phyloP scores from a whole-genome alignment of 2,797 vertebrate genomes.

The Peromyscus attwateri region DNA sequence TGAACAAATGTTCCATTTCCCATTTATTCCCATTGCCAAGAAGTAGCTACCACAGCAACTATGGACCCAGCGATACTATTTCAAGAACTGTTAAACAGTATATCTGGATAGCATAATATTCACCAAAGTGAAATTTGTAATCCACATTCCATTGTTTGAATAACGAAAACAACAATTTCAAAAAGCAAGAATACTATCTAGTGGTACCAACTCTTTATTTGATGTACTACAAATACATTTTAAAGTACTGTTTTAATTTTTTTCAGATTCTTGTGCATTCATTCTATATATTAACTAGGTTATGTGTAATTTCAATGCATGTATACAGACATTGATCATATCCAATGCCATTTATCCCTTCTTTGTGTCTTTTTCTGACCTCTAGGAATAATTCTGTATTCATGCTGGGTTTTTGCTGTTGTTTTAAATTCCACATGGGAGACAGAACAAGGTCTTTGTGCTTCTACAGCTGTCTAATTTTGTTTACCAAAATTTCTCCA shows the following conservation, averaged over 20 bases:
- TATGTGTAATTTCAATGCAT: not conserved
- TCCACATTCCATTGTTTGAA: not conserved
- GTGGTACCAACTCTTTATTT: not conserved
- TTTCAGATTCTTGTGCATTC: not conserved
- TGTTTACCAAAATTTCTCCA: not conserved
- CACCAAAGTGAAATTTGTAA: not conserved
- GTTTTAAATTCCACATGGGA: not conserved
- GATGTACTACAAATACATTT: not conserved
- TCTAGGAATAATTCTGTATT: not conserved
- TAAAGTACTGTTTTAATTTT: not conserved
- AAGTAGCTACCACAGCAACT: constrained; percentile 15
- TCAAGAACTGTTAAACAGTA: constrained; percentile 50
- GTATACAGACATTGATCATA: not conserved
- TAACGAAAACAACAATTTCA: not conserved
- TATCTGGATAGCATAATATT: not conserved
- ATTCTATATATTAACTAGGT: not conserved
- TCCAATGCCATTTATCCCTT: too few relatives aligned
- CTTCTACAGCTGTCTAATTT: not conserved
- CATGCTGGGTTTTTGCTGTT: too few relatives aligned
- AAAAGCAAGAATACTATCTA: not conserved
- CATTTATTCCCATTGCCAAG: constrained; percentile 68
- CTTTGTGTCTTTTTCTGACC: not conserved
- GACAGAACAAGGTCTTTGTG: not conserved
- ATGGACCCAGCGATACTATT: constrained; percentile 17
- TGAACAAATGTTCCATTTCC: constrained; percentile 66